phyloP scores from a whole-genome alignment of 2,113 vertebrate genomes.

The Ageneiosus marmoratus region DNA sequence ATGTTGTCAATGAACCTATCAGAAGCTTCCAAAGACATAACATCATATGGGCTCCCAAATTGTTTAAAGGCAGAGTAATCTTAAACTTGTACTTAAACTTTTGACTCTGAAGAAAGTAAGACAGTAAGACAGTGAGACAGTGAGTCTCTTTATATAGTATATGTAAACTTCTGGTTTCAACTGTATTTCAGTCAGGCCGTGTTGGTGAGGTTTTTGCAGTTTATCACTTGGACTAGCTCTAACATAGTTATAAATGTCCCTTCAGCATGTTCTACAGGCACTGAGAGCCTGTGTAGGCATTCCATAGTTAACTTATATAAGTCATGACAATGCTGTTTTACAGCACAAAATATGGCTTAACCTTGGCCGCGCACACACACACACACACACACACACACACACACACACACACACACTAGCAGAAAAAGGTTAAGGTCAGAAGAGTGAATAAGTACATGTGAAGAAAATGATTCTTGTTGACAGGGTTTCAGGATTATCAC shows the following conservation, averaged over 20 bases:
- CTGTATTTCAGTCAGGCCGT: neutral
- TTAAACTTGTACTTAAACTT: no score
- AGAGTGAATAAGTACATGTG: neutral
- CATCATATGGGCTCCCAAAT: no score
- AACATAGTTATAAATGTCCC: neutral
- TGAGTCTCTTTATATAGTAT: no score
- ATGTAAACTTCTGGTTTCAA: no score
- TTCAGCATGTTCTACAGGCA: neutral
- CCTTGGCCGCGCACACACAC: neutral
- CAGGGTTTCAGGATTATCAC: neutral
- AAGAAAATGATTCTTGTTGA: neutral
- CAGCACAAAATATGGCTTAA: neutral
- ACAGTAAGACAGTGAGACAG: no score
- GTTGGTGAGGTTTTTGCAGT: neutral
- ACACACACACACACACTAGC: neutral
- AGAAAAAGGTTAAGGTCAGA: neutral
- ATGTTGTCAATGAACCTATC: no score
- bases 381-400: neutral
- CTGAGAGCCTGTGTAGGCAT: neutral
- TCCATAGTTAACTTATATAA: neutral
- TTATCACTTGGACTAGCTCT: neutral
- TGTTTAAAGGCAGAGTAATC: no score
- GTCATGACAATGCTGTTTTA: neutral
- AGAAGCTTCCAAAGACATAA: no score
- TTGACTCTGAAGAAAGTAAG: no score